phyloP scores from a whole-genome alignment of 2,797 vertebrate species.

The Halcyon leucocephala region DNA sequence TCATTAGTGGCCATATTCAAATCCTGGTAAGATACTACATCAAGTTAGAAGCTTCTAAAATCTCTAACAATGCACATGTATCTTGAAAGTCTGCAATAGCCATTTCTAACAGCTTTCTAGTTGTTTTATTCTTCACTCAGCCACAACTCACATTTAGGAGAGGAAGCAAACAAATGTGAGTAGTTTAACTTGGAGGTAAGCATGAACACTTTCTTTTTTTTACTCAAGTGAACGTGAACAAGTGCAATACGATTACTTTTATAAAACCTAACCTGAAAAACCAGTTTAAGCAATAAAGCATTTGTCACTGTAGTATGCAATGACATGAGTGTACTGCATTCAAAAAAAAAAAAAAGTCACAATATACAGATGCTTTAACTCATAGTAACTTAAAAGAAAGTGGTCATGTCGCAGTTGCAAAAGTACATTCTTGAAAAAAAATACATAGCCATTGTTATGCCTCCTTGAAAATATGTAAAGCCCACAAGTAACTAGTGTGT shows the following conservation, averaged over 20 bases:
- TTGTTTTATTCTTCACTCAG: not conserved
- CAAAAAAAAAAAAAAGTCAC: not conserved
- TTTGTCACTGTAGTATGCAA: not conserved
- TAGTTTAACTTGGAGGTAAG: not conserved
- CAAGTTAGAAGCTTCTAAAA: not conserved
- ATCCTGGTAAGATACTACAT: not conserved
- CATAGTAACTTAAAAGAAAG: not conserved
- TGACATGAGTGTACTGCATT: not conserved
- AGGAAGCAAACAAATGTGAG: not conserved
- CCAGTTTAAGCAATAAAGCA: not conserved
- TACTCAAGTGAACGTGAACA: not conserved
- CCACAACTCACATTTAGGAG: not conserved
- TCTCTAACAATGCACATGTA: not conserved
- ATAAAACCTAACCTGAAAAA: not conserved
- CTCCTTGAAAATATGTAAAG: not conserved
- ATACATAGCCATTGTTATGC: not conserved
- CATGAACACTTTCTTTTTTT: not conserved
- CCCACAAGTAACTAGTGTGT: rapidly evolving
- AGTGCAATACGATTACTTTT: not conserved
- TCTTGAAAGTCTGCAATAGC: not conserved
- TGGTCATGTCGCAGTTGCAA: not conserved
- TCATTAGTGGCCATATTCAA: not conserved
- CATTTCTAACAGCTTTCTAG: not conserved
- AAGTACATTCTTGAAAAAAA: not conserved
- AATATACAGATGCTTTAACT: not conserved